A percentile compares a stretch with the other conserved stretches of the same genome.
Evolutionary conservation across 2,888 invertebrate species (phyloP).

Genomic region (Drosophila maculinotata): DNA sequence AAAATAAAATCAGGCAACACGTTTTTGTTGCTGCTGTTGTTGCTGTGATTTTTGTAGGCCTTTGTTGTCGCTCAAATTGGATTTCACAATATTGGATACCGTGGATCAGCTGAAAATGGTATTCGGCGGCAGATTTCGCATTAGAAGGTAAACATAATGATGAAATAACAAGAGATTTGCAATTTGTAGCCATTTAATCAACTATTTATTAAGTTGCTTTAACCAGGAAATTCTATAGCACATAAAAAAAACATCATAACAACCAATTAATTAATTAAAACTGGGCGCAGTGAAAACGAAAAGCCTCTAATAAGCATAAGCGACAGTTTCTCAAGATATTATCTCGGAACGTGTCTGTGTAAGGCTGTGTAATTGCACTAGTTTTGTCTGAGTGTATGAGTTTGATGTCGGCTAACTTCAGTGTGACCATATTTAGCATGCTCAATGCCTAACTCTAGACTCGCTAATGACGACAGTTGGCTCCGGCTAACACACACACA

Average conservation of each 20-base stretch:
- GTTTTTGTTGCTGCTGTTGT: conserved; percentile 39
- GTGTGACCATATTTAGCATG: conserved; percentile 79
- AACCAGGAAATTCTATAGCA: conserved; percentile 58
- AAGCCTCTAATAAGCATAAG: conserved; percentile 61
- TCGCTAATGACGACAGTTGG: conserved; percentile 72
- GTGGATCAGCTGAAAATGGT: conserved; percentile 84
- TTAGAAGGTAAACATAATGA: conserved; percentile 83
- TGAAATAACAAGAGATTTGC: not conserved
- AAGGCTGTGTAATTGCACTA: conserved; percentile 54
- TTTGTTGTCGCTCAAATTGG: conserved; percentile 69
- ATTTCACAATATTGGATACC: conserved; percentile 81
- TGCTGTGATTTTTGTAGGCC: conserved; percentile 30
- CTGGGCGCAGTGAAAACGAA: conserved; percentile 51
- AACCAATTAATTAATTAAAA: conserved; percentile 47
- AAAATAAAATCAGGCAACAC: conserved; percentile 43
- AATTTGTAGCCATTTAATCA: not conserved
- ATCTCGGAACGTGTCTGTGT: conserved; percentile 33
- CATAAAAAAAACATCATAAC: conserved; percentile 1
- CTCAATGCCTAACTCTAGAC: conserved; percentile 67
- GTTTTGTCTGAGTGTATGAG: conserved; percentile 27
- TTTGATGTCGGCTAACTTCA: conserved; percentile 73
- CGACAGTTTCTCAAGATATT: conserved; percentile 62
- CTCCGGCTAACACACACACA: conserved; percentile 38
- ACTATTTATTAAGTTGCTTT: conserved; percentile 10
- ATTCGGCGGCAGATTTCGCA: conserved; percentile 85